Evolutionary conservation across 1,140 invertebrate species (phyloP), one percentile per base, ranked within the genome.

Genomic region (Vanessa tameamea): DNA sequence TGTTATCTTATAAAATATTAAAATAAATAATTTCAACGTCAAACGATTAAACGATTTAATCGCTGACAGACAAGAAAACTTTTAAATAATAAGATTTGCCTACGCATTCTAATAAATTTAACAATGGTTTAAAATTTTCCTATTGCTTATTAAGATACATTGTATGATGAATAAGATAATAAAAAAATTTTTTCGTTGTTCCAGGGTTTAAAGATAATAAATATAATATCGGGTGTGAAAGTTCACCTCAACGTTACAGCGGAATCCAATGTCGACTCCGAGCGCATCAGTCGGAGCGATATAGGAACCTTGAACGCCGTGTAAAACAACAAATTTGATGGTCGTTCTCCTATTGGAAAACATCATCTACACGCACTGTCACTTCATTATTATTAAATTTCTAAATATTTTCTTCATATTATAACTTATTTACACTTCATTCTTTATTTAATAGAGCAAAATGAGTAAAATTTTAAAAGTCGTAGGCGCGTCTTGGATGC

Each of bases 401-500:
- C 90, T 93, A 13, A 92, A 92, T 64, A 90, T 93, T 67, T 93
- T 92, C 77, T 93, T 92, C 73, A 93, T 93, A 75, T 93, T 91
- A 90, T 93, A 93, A 88, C 84, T 80, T 79, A 76, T 74, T 82
- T 72, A 84, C 47, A 73, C 47, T 76, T 78, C 78, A 72, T 78
- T 80, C 16, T 76, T 70, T 66, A 76, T 78, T 37, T 43, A 74
- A 72, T 55, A 72, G 76, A 76, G 47, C 67, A 75, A 76, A 82
- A 92, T 93, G 89, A 88, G 78, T 67, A 92, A 90, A 86, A 96
- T 96, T 94, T 91, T 96, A 86, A 96, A 96, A 94, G 96, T 96
- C 69, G 95, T 96, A 65, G 96, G 96, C 80, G 96, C 96, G 85
- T 96, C 95, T 69, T 96, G 95, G 96, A 93, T 95, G 74, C 95